A percentile compares a stretch with the other conserved stretches of the same genome.
phyloP scores from a whole-genome alignment of 2,888 invertebrate species.

The Rhaphigaster nebulosa region DNA sequence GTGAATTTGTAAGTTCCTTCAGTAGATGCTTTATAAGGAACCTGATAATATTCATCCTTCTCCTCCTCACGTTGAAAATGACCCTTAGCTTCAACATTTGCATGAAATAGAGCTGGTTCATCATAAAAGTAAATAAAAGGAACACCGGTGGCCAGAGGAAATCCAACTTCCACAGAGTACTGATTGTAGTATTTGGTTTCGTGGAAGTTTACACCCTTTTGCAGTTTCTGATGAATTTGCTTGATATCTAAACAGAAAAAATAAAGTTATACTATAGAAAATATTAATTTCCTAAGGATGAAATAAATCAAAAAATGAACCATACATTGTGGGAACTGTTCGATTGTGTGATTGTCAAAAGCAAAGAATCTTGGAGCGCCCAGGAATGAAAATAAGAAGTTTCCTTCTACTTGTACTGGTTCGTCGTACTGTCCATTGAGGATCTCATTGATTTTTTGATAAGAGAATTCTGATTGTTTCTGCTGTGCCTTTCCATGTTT shows the following conservation, averaged over 20 bases:
- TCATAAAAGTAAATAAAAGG: slow-evolving; percentile 78
- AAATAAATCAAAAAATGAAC: slow-evolving; percentile 67
- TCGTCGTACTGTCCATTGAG: slow-evolving; percentile 65
- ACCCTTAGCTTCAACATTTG: slow-evolving; percentile 70
- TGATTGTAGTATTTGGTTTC: slow-evolving; percentile 75
- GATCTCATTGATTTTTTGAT: not conserved
- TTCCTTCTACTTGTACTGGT: slow-evolving; percentile 74
- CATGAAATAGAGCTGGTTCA: slow-evolving; percentile 73
- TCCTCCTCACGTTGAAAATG: slow-evolving; percentile 53
- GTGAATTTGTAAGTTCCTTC: slow-evolving; percentile 72
- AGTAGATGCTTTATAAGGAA: slow-evolving; percentile 65
- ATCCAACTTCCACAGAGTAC: slow-evolving; percentile 75
- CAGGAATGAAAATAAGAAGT: slow-evolving; percentile 70
- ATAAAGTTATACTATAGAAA: not conserved
- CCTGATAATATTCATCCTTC: slow-evolving; percentile 57
- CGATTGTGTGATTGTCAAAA: slow-evolving; percentile 73
- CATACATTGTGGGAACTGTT: slow-evolving; percentile 70
- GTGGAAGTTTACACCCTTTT: slow-evolving; percentile 72
- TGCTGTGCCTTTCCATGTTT: not conserved
- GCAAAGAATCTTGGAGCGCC: slow-evolving; percentile 71
- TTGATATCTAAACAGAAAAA: slow-evolving; percentile 67
- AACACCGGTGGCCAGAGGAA: slow-evolving; percentile 80
- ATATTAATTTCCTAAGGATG: not conserved
- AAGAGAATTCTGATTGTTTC: not conserved
- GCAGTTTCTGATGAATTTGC: slow-evolving; percentile 66